These are phyloP conservation scores for Trochalopteron elliotii DNA, from an alignment of 2,113 vertebrate genomes.

Conservation along the genomic window DNA sequence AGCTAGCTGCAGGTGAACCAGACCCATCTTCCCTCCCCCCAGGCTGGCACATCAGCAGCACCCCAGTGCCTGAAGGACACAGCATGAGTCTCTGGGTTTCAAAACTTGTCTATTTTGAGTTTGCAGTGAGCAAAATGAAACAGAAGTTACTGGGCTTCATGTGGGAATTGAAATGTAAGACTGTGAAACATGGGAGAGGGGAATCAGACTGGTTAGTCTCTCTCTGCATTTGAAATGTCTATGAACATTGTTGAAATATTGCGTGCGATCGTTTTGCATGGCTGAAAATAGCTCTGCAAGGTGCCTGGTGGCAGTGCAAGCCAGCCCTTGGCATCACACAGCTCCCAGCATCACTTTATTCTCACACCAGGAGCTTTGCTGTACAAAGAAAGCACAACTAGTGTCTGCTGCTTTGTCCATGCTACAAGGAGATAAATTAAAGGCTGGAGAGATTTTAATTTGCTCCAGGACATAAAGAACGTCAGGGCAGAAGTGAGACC, in stretches of 20 bases:
- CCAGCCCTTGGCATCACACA: neutral
- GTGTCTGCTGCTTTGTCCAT: neutral
- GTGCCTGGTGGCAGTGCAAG: neutral
- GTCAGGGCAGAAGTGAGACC: neutral
- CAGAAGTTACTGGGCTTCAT: neutral
- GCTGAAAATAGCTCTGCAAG: slow-evolving; percentile 6
- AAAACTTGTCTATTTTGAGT: neutral
- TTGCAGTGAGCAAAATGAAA: neutral
- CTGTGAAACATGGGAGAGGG: neutral
- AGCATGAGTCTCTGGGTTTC: neutral
- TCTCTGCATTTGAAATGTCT: neutral
- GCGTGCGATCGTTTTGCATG: neutral
- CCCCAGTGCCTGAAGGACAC: neutral
- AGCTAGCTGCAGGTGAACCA: neutral
- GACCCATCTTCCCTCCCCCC: neutral
- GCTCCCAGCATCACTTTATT: neutral
- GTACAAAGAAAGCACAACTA: neutral
- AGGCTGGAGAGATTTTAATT: neutral
- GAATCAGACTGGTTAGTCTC: neutral
- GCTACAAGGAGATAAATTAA: slow-evolving; percentile 21
- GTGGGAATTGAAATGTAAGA: neutral
- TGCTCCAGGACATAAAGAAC: neutral
- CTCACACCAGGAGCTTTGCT: neutral
- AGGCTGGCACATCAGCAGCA: neutral
- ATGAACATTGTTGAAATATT: neutral